Percentiles rank a stretch among this genome's conserved stretches.
These are phyloP conservation scores for Pholis gunnellus DNA, from an alignment of 2,113 vertebrate genomes.

Conservation along the genomic window DNA sequence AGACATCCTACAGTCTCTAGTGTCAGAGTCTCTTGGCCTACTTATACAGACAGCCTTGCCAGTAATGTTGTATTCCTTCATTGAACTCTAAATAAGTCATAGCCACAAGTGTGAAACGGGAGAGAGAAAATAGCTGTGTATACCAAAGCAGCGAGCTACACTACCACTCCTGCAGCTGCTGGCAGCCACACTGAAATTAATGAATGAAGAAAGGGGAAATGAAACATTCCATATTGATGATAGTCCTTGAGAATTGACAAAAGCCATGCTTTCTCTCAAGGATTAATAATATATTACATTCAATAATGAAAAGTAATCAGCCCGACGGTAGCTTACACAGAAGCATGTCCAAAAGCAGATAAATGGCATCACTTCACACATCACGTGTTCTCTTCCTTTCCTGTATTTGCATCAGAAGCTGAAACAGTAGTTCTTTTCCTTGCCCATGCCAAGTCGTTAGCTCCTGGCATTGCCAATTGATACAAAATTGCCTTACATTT, in stretches of 20 bases:
- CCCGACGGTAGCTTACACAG: conserved; percentile 49
- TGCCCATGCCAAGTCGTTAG: conserved; percentile 41
- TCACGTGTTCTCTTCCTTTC: conserved; percentile 18
- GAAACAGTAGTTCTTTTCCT: conserved; percentile 18
- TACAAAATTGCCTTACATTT: conserved; percentile 48
- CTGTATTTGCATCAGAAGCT: conserved; percentile 13
- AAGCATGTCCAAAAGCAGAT: conserved; percentile 60
- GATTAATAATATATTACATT: conserved; percentile 78
- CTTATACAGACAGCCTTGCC: conserved; percentile 75
- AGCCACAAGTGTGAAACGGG: conserved; percentile 62
- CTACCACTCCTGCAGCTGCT: conserved; percentile 52
- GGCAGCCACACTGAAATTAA: conserved; percentile 68
- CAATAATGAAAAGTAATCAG: conserved; percentile 81
- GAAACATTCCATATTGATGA: conserved; percentile 78
- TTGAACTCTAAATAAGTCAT: conserved; percentile 80
- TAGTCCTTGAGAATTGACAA: conserved; percentile 69
- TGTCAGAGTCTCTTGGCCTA: conserved; percentile 73
- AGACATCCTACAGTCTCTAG: conserved; percentile 72
- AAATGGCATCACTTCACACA: conserved; percentile 40
- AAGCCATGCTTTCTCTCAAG: conserved; percentile 61
- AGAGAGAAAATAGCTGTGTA: conserved; percentile 53
- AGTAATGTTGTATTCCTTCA: conserved; percentile 76
- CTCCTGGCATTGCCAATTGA: conserved; percentile 46
- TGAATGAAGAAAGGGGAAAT: conserved; percentile 68
- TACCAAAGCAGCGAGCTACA: conserved; percentile 45